Percentiles rank a stretch among this genome's conserved stretches.
Evolutionary conservation across 2,113 vertebrate species (phyloP).

Genomic region (Lates calcarifer): DNA sequence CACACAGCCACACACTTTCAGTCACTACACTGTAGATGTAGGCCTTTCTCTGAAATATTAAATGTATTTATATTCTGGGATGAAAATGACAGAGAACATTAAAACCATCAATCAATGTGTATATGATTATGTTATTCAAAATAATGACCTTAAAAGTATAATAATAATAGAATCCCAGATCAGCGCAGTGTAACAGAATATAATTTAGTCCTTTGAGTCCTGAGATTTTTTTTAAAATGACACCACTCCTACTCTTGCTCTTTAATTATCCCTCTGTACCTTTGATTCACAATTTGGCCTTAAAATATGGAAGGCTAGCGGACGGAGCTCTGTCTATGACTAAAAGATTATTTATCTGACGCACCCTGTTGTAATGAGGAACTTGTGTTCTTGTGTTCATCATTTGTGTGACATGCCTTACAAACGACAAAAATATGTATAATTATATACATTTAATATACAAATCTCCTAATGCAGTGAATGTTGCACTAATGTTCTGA

Average conservation of each 20-base stretch:
- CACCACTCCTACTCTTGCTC: neutral
- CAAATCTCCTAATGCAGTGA: neutral
- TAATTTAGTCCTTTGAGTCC: no score
- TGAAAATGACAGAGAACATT: neutral
- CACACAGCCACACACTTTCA: neutral
- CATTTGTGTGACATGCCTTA: neutral
- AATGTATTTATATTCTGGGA: neutral
- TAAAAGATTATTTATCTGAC: neutral
- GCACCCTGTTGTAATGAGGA: neutral
- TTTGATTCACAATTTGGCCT: neutral
- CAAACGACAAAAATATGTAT: constrained; percentile 16
- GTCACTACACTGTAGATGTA: neutral
- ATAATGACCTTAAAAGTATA: no score
- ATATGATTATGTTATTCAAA: no score
- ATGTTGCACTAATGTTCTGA: neutral
- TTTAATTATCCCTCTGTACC: constrained; percentile 1
- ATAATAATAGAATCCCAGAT: no score
- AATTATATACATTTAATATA: neutral
- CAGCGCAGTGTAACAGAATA: no score
- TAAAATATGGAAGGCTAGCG: no score
- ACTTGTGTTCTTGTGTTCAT: neutral
- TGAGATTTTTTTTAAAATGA: neutral
- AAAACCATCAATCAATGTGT: neutral
- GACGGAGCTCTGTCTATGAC: neutral
- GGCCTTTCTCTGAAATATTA: neutral